A percentile compares a stretch with the other conserved stretches of the same genome.
phyloP scores from a whole-genome alignment of 2,888 invertebrate genomes.

The Morpho achilles region DNA sequence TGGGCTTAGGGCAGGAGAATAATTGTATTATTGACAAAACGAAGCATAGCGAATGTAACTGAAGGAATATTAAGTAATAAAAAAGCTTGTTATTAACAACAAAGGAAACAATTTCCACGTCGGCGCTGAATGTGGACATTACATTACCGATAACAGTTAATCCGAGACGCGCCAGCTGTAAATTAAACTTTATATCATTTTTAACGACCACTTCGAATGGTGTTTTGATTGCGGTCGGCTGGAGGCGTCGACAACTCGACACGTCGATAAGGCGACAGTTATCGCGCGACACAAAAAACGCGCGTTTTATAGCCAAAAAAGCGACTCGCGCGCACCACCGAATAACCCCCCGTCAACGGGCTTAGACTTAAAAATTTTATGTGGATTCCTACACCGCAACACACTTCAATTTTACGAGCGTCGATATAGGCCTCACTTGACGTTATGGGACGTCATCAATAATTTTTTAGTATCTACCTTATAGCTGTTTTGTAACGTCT shows the following conservation, averaged over 20 bases:
- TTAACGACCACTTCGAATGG: conserved; percentile 73
- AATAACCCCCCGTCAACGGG: conserved; percentile 30
- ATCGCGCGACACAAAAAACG: conserved; percentile 68
- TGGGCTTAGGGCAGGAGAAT: no score
- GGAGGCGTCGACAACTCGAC: conserved; percentile 79
- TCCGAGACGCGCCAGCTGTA: conserved; percentile 63
- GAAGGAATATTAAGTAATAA: conserved; percentile 42
- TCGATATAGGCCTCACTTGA: conserved; percentile 54
- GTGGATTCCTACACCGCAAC: conserved; percentile 62
- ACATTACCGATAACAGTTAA: conserved; percentile 71
- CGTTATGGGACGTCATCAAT: conserved; percentile 58
- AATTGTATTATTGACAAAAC: no score
- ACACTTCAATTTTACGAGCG: conserved; percentile 67
- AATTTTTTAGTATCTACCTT: conserved; percentile 52
- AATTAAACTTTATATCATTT: conserved; percentile 78
- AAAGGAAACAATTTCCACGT: conserved; percentile 63
- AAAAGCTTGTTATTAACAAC: conserved; percentile 47
- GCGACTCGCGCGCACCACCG: conserved; percentile 42
- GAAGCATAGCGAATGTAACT: conserved; percentile 21
- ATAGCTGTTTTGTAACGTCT: conserved; percentile 42
- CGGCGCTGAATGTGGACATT: conserved; percentile 55
- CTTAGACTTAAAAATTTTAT: conserved; percentile 52
- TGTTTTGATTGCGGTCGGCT: conserved; percentile 76
- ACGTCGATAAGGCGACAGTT: conserved; percentile 74
- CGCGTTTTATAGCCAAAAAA: conserved; percentile 69